A percentile compares a stretch with the other conserved stretches of the same genome.
phyloP scores from a whole-genome alignment of 2,888 invertebrate species.

The Nephrocerus scutellatus region DNA sequence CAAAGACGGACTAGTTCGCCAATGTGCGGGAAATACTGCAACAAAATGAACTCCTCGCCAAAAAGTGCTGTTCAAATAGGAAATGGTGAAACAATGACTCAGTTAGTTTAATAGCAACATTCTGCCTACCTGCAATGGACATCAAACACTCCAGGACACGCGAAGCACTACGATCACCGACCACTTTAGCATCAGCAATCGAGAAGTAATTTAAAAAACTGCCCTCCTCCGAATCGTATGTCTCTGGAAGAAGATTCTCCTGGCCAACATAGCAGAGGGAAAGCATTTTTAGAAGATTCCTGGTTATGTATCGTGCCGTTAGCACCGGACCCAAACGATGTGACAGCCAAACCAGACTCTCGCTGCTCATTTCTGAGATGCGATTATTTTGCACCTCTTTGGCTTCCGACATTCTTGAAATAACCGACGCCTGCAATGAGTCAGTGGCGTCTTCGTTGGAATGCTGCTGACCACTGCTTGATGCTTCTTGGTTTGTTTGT shows the following conservation, averaged over 20 bases:
- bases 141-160: conserved; percentile 88
- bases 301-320: conserved; percentile 81
- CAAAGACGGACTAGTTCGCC: conserved; percentile 77
- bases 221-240: conserved; percentile 43
- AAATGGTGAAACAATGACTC: not conserved
- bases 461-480: conserved; percentile 5
- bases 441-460: conserved; percentile 29
- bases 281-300: conserved; percentile 88
- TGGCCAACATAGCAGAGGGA: conserved; percentile 86
- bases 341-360: conserved; percentile 85
- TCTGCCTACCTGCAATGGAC: conserved; percentile 68
- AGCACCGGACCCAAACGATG: conserved; percentile 91
- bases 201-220: conserved; percentile 56
- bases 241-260: conserved; percentile 59
- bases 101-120: not conserved
- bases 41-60: conserved; percentile 78
- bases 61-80: conserved; percentile 61
- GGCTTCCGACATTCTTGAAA: conserved; percentile 41
- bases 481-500: conserved; percentile 12
- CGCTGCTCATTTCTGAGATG: conserved; percentile 80
- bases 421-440: conserved; percentile 42
- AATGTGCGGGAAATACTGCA: conserved; percentile 86
- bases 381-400: conserved; percentile 49
- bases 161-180: conserved; percentile 73
- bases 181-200: conserved; percentile 58